Conservation (phyloP, 2,888 invertebrate genomes). For the Beris chalybata region DNA sequence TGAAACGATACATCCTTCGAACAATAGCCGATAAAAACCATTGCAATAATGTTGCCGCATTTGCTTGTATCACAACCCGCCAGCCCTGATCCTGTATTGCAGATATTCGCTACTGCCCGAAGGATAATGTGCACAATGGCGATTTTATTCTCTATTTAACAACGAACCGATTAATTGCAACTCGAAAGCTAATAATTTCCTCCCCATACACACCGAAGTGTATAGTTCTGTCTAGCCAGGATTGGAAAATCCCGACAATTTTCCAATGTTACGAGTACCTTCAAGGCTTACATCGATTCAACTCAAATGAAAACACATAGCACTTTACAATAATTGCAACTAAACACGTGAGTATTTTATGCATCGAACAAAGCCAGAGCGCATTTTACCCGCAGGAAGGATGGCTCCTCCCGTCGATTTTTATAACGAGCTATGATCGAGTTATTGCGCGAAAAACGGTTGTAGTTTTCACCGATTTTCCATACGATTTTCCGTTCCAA, state of each 20-base stretch:
- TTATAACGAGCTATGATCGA: no score
- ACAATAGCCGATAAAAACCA: slow-evolving; percentile 23
- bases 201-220: slow-evolving; percentile 22
- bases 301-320: slow-evolving; percentile 11
- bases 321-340: slow-evolving; percentile 24
- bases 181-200: slow-evolving; percentile 31
- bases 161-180: slow-evolving; percentile 34
- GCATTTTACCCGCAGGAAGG: no score
- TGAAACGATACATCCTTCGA: slow-evolving; percentile 8
- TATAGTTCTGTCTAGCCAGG: slow-evolving; percentile 5
- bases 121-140: slow-evolving; percentile 20
- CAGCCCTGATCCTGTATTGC: neutral
- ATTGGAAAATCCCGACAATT: no score
- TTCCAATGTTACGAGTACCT: no score
- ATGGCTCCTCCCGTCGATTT: no score
- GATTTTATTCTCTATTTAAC: slow-evolving; percentile 32
- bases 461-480: no score
- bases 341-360: neutral
- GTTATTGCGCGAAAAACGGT: no score
- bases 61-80: neutral
- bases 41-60: slow-evolving; percentile 7
- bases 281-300: slow-evolving; percentile 11
- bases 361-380: no score
- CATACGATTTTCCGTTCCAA: no score
- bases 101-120: slow-evolving; percentile 3